These are phyloP conservation scores for Gymnosoma rotundatum DNA, from an alignment of 2,888 invertebrate species.

Conservation along the genomic window DNA sequence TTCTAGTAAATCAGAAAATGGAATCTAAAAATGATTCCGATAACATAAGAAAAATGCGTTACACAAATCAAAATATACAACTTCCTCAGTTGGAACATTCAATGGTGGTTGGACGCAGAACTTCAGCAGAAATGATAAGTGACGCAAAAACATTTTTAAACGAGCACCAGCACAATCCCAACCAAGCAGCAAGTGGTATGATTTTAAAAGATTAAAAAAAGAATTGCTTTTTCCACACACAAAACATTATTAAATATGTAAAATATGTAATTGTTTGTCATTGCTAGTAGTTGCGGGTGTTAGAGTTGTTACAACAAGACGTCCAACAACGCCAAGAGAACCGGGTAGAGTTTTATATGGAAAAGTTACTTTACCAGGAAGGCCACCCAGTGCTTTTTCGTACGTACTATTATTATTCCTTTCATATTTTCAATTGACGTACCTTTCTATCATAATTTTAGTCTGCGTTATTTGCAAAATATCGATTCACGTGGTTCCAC, in stretches of 20 bases:
- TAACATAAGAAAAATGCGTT: slow-evolving; percentile 39
- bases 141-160: slow-evolving; percentile 87
- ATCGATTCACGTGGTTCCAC: slow-evolving; percentile 78
- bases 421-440: too few relatives aligned
- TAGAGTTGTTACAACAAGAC: slow-evolving; percentile 87
- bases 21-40: slow-evolving; percentile 47
- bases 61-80: slow-evolving; percentile 44
- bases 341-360: slow-evolving; percentile 90
- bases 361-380: slow-evolving; percentile 83
- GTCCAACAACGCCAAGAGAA: slow-evolving; percentile 93
- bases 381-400: slow-evolving; percentile 91
- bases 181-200: slow-evolving; percentile 65
- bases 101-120: slow-evolving; percentile 83
- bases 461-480: slow-evolving; percentile 86
- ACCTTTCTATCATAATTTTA: slow-evolving; percentile 77
- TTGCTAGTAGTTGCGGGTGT: slow-evolving; percentile 76
- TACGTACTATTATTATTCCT: slow-evolving; percentile 77
- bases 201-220: neutral
- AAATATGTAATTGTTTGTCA: slow-evolving; percentile 6
- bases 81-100: slow-evolving; percentile 61
- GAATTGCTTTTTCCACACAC: neutral
- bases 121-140: slow-evolving; percentile 91
- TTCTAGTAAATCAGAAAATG: slow-evolving; percentile 71
- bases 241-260: neutral
- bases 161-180: slow-evolving; percentile 58